Percentiles rank a stretch among this genome's conserved stretches.
These are phyloP conservation scores for Ectemnius cavifrons DNA, from an alignment of 2,888 invertebrate genomes.

Conservation along the genomic window DNA sequence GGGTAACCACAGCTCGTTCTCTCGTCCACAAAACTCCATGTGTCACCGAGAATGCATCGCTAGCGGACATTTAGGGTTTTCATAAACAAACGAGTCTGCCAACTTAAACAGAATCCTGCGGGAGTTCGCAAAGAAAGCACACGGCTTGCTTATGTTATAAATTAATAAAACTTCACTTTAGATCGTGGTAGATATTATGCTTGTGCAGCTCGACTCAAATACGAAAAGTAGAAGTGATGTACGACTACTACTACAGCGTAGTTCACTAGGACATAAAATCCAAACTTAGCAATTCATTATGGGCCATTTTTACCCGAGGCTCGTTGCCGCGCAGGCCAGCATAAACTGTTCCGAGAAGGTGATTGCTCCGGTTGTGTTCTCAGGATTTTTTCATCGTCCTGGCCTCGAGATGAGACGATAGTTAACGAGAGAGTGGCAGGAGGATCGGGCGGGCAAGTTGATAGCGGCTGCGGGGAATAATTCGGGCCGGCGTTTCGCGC, in stretches of 20 bases:
- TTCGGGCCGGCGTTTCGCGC: slow-evolving; percentile 52
- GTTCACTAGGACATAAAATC: too few relatives aligned
- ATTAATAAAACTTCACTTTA: too few relatives aligned
- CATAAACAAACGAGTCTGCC: slow-evolving; percentile 42
- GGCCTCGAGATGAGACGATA: slow-evolving; percentile 29
- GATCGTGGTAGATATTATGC: too few relatives aligned
- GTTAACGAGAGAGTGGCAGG: slow-evolving; percentile 45
- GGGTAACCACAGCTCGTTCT: slow-evolving; percentile 49
- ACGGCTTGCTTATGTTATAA: too few relatives aligned
- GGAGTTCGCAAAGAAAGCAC: too few relatives aligned
- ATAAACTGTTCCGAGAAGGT: slow-evolving; percentile 58
- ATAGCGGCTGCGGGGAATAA: slow-evolving; percentile 37
- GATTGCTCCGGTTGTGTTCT: slow-evolving; percentile 32
- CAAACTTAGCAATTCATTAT: slow-evolving; percentile 25
- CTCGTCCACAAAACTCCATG: slow-evolving; percentile 33
- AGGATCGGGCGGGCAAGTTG: slow-evolving; percentile 23
- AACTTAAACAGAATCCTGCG: too few relatives aligned
- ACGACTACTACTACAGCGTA: too few relatives aligned
- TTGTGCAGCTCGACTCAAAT: too few relatives aligned
- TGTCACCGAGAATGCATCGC: slow-evolving; percentile 41
- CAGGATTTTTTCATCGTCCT: slow-evolving; percentile 27
- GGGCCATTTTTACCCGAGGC: slow-evolving; percentile 22
- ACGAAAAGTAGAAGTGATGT: too few relatives aligned
- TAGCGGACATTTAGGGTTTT: slow-evolving; percentile 40
- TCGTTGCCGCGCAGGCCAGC: slow-evolving; percentile 1